phyloP scores from a whole-genome alignment of 2,797 vertebrate species.

The Dicrostonyx torquatus region DNA sequence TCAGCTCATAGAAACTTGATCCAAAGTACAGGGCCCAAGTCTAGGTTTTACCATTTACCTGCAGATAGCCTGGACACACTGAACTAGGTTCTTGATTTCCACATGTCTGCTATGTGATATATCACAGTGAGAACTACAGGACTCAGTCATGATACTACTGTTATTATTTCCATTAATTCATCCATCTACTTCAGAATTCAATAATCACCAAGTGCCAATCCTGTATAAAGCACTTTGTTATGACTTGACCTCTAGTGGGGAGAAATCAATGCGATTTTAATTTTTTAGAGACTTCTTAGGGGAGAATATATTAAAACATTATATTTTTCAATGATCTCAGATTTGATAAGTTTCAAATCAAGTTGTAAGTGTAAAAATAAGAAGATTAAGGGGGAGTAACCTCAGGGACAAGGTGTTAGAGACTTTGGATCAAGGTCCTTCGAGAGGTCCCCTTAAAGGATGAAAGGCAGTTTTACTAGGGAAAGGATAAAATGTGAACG shows the following conservation, averaged over 20 bases:
- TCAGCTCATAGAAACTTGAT: not conserved
- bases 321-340: not conserved
- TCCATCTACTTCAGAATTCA: not conserved
- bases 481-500: not conserved
- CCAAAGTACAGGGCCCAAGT: not conserved
- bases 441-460: not conserved
- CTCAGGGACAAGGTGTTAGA: not conserved
- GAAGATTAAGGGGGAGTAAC: not conserved
- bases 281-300: not conserved
- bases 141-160: too few relatives aligned
- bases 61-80: not conserved
- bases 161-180: not conserved
- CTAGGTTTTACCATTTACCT: not conserved
- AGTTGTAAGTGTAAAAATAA: not conserved
- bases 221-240: not conserved
- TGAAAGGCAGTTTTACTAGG: not conserved
- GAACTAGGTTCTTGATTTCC: not conserved
- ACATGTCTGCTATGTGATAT: not conserved
- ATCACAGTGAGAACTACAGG: not conserved
- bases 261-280: not conserved
- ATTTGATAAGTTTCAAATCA: not conserved
- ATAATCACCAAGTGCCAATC: not conserved
- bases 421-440: not conserved
- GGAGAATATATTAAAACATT: not conserved
- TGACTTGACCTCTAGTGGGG: not conserved